Evolutionary conservation across 2,113 vertebrate species (phyloP).

Genomic region (Chlorodrepanis virens): DNA sequence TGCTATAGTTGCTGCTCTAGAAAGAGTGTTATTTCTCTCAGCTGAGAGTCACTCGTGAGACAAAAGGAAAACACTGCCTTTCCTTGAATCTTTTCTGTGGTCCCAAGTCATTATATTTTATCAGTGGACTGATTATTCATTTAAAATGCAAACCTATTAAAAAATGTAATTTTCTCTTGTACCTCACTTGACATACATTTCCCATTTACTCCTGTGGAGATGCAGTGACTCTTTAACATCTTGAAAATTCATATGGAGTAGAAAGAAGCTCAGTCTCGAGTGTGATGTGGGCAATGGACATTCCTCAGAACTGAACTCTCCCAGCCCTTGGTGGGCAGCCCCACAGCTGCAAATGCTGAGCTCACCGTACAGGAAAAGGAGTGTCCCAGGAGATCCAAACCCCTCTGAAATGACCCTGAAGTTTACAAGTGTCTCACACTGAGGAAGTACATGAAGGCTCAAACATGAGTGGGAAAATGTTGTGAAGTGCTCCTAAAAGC

Average conservation of each 20-base stretch:
- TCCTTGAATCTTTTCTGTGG: not conserved
- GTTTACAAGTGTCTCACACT: accelerated
- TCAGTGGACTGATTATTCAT: not conserved
- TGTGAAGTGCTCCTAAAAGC: not conserved
- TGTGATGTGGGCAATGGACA: not conserved
- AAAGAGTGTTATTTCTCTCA: not conserved
- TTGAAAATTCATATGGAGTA: not conserved
- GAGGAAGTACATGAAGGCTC: not conserved
- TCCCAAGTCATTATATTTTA: not conserved
- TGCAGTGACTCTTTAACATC: not conserved
- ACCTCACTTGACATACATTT: not conserved
- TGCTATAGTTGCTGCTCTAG: constrained; percentile 29
- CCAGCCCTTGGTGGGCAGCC: not conserved
- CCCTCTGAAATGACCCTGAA: accelerated
- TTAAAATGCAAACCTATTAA: not conserved
- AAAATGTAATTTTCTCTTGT: not conserved
- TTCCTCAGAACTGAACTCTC: not conserved
- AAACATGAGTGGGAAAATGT: accelerated
- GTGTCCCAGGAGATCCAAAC: not conserved
- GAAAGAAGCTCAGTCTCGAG: not conserved
- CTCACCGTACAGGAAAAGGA: not conserved
- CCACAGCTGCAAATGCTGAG: not conserved
- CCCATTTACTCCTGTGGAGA: not conserved
- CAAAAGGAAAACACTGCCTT: not conserved
- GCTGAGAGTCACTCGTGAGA: not conserved